Base-by-base conservation (phyloP, 2,888 invertebrate genomes). In the Laothoe populi region DNA sequence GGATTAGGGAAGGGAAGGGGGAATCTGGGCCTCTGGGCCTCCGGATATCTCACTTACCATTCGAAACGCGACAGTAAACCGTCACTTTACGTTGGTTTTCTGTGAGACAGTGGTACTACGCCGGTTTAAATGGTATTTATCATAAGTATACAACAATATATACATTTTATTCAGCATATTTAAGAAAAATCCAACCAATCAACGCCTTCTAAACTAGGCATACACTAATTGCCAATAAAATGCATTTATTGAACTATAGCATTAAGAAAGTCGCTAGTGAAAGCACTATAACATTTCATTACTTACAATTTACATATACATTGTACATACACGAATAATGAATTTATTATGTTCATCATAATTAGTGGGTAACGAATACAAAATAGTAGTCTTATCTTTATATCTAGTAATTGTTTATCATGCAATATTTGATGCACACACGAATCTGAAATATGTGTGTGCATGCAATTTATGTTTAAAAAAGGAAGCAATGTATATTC, bases 321-420 rank as follows among this genome's bases (percentile, higher is more conserved):
- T 44, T 4, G n/a, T n/a, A n/a, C n/a, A n/a, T 42, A n/a, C 49
- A 31, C 49, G 10, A 19, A 19, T 53, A 53, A 53, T 53, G 49
- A 7, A 35, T 31, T 31, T 19, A 31, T 49, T 53, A 31, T 53
- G 31, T 53, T 16, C 31, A 31, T 4, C 7, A 16, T 53, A 53
- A 53, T 53, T 31, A 53, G 16, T 4, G 11, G 42, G 4, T 44
- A 40, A 40, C 40, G 4, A 38, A 1, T 11, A 4, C n/a, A 49
- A 13, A 16, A 5, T 1, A 48, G 16, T 16, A 7, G 0, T 19
- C n/a, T 31, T 31, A 53, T 19, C 31, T 49, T 53, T 53, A 53
- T 35, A 11, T 26, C 10, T 8, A 4, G 35, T 35, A 35, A 53
- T 35, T 53, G 19, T 53, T 35, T 53, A 16, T 11, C 19, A 19